Conservation (phyloP, 2,797 vertebrate species). For the Neosilurus hyrtlii region DNA sequence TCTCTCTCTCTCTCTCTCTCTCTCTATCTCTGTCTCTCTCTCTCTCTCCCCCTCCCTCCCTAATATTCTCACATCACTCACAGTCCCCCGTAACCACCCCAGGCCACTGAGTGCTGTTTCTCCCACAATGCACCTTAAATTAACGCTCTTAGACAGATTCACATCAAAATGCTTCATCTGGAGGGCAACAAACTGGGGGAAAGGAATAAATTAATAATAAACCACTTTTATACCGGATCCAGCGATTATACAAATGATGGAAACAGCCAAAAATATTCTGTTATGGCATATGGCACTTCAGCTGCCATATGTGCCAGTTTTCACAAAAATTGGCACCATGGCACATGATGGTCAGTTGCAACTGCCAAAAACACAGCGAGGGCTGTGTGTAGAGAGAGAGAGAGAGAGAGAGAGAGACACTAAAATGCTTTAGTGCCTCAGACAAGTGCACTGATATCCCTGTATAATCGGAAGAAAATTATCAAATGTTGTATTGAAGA, state of each 20-base stretch:
- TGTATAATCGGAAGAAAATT: constrained; percentile 54
- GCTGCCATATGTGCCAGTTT: constrained; percentile 99
- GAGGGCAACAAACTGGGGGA: constrained; percentile 63
- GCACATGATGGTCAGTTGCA: constrained; percentile 92
- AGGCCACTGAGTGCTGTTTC: constrained; percentile 41
- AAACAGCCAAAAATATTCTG: constrained; percentile 93
- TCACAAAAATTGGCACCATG: constrained; percentile 97
- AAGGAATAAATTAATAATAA: constrained; percentile 89
- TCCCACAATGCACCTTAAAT: constrained; percentile 56
- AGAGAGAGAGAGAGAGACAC: constrained; percentile 35
- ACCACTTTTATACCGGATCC: constrained; percentile 78
- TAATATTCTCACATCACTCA: constrained; percentile 9
- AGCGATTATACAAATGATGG: constrained; percentile 88
- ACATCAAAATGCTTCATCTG: constrained; percentile 78
- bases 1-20: constrained; percentile 4
- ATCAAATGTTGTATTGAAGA: constrained; percentile 49
- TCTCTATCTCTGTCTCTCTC: constrained; percentile 21
- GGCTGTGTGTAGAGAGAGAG: constrained; percentile 65
- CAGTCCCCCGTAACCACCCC: constrained; percentile 8
- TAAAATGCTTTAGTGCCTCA: constrained; percentile 52
- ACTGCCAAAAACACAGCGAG: constrained; percentile 98
- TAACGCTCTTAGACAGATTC: constrained; percentile 62
- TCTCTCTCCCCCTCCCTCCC: constrained; percentile 2
- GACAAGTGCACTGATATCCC: constrained; percentile 59
- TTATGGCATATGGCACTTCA: constrained; percentile 99